Evolutionary conservation across 2,113 vertebrate species (phyloP), one percentile per base, ranked within the genome.

Genomic region (Poicephalus meyeri): DNA sequence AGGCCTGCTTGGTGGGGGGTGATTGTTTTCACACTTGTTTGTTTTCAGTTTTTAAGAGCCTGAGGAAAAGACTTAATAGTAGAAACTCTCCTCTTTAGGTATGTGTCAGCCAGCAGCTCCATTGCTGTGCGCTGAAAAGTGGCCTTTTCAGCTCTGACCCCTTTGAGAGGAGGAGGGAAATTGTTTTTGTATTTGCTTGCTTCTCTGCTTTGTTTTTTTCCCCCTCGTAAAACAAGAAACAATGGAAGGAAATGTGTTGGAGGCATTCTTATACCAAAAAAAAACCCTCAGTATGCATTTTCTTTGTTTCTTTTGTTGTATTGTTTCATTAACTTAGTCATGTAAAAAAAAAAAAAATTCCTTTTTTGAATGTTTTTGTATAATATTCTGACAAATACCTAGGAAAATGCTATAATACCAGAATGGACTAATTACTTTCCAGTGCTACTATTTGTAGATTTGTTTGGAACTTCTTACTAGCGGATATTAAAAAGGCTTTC

Each of bases 161-260:
- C 35, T 44, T 78, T 25, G 10, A 64, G 56, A 39, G 23, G 46
- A 35, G 20, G 20, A 19, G 33, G 47, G 50, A 68, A 89, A 52
- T 5, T 9, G 20, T 15, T 9, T 85, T 91, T 80, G n/a, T 83
- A 21, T 86, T 80, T 86, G 58, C 46, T 81, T 78, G 42, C 64
- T 63, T 74, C 31, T 81, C 78, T 90, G 79, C 46, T 70, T 66
- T 80, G 44, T 0, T 33, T 65, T 37, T 39, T 69, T 24, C 9
- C 37, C 3, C 46, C 69, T 84, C 0, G 1, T 93, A 71, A 86
- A 91, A 64, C 60, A 74, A 71, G 78, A 33, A 90, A 95, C 92
- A 95, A 94, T 93, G 63, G 58, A 58, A 89, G 91, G 94, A 97
- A 96, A 71, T 80, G 41, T 89, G 71, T 81, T 80, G 66, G 46